These are phyloP conservation scores for Acleris sparsana DNA, from an alignment of 2,888 invertebrate species.

Conservation along the genomic window DNA sequence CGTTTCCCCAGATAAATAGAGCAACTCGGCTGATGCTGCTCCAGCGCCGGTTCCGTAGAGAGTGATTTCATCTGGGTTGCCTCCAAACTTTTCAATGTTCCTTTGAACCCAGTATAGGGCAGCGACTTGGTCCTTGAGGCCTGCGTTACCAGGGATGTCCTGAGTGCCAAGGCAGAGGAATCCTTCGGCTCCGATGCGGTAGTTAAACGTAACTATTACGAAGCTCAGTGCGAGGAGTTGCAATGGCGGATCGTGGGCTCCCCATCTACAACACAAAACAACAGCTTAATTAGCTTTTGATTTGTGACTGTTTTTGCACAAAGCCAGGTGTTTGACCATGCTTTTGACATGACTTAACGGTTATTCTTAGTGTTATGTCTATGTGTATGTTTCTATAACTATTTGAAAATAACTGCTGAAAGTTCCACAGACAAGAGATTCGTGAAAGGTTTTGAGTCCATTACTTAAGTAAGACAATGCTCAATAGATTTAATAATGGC, in stretches of 20 bases:
- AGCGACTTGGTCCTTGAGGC: conserved; percentile 73
- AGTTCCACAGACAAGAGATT: too few species aligned
- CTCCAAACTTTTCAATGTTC: conserved; percentile 71
- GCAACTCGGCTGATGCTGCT: conserved; percentile 62
- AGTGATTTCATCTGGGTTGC: conserved; percentile 65
- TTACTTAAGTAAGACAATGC: too few species aligned
- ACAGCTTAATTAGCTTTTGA: background rate
- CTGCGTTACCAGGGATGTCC: conserved; percentile 69
- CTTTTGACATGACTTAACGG: too few species aligned
- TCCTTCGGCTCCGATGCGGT: conserved; percentile 70
- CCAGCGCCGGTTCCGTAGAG: conserved; percentile 70
- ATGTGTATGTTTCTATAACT: too few species aligned
- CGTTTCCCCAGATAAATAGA: conserved; percentile 61
- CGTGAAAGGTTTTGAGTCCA: too few species aligned
- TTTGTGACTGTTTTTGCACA: too few species aligned
- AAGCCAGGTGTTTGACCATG: too few species aligned
- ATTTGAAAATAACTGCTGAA: too few species aligned
- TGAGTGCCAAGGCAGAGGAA: conserved; percentile 67
- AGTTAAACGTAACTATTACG: conserved; percentile 70
- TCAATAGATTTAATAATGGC: too few species aligned
- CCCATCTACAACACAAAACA: conserved; percentile 57
- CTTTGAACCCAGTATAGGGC: conserved; percentile 72
- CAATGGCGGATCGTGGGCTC: conserved; percentile 56
- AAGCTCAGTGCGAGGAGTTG: conserved; percentile 56
- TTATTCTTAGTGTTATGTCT: too few species aligned